Evolutionary conservation across 2,888 invertebrate genomes (phyloP), one percentile per base, ranked within the genome.

Genomic region (Pollenia griseotomentosa): DNA sequence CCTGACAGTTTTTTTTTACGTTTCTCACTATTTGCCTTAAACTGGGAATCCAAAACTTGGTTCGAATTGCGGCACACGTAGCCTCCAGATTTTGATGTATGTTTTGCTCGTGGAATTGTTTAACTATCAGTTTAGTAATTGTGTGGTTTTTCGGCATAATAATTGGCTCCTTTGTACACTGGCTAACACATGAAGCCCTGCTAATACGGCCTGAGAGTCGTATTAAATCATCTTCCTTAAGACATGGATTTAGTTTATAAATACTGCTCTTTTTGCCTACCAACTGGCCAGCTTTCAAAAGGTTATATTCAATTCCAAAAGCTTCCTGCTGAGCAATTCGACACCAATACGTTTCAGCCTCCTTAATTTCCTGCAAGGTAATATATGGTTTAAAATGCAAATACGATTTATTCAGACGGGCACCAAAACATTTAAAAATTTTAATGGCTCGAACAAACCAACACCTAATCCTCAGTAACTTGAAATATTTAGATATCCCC

Each of bases 381-480:
- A 19, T 19, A 19, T 19, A 19, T 19, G 19, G 19, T 19, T 19
- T 19, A 1, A 19, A 19, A 51, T 53, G 42, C 12, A 63, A 16
- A 42, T 3, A 14, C 9, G 61, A 53, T 53, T 71, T 80, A 6
- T 71, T 48, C 12, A 2, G 61, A 8, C 14, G n/a, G 11, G 14
- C 14, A 46, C 57, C 78, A 68, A 68, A 68, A 61, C 59, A 51
- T 59, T 68, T 59, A 51, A 79, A 63, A 63, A 48, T 48, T 66
- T 66, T 16, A 10, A 66, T 10, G 42, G 66, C 66, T 11, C 66
- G 66, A 44, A 44, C 46, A 16, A 66, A 2, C 66, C 66, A 66
- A 66, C 48, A 73, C 14, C 44, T 55, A 2, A 57, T 44, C 19
- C 57, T 57, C 10, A 73, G 9, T 14, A 73, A 14, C 12, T 14